Conservation (phyloP, 2,888 invertebrate genomes). For the Euphydryas editha region DNA sequence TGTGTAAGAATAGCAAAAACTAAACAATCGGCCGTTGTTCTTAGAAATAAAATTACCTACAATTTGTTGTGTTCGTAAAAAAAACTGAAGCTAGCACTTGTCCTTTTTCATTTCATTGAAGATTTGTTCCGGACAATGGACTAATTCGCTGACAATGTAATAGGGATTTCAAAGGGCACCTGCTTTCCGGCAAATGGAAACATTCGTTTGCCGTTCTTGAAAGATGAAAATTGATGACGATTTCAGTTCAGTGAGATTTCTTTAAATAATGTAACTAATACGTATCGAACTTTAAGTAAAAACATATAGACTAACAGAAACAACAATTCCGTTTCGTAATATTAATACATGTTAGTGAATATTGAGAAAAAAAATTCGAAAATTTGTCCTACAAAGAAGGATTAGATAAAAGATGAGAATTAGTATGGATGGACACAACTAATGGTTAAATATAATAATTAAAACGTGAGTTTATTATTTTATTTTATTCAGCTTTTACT, state of each 20-base stretch:
- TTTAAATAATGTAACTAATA: not conserved
- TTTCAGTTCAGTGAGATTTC: slow-evolving; percentile 3
- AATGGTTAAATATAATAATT: too few species aligned
- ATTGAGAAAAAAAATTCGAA: too few species aligned
- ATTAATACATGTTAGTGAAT: too few species aligned
- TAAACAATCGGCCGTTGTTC: not conserved
- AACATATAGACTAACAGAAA: too few species aligned
- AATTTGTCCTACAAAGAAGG: too few species aligned
- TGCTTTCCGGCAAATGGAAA: slow-evolving; percentile 27
- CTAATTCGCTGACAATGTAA: slow-evolving; percentile 32
- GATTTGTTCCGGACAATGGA: slow-evolving; percentile 30
- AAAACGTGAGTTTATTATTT: too few species aligned
- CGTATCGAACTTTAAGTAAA: not conserved
- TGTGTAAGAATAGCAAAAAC: not conserved
- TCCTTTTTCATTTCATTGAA: slow-evolving; percentile 22
- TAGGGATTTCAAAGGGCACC: slow-evolving; percentile 22
- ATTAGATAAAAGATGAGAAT: too few species aligned
- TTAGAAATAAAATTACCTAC: not conserved
- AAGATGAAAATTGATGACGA: not conserved
- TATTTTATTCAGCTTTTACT: too few species aligned
- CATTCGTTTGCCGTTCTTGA: slow-evolving; percentile 23
- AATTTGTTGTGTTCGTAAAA: slow-evolving; percentile 11
- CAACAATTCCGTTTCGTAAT: too few species aligned
- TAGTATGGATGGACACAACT: too few species aligned
- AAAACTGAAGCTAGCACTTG: slow-evolving; percentile 16